Conservation (phyloP, 2,888 invertebrate species). For the Cephus sareptanus region DNA sequence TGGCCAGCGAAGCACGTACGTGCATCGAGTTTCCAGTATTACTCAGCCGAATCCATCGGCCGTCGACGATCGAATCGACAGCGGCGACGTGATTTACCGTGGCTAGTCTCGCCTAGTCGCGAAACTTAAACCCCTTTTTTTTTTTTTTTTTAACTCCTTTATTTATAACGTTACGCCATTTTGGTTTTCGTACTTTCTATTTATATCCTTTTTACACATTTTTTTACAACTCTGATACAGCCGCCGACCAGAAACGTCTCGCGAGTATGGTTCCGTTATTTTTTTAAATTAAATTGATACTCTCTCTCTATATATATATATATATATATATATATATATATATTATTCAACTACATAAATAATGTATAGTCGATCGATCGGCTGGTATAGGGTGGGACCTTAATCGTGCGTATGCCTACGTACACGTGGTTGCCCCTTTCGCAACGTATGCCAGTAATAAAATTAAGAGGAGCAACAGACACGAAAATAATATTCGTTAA, state of each 20-base stretch:
- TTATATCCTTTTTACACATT: background rate
- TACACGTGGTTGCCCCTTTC: background rate
- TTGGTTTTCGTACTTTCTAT: background rate
- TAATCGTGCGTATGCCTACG: background rate
- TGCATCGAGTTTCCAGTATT: background rate
- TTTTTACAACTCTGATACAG: background rate
- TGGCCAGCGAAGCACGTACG: background rate
- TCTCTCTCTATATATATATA: background rate
- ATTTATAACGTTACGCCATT: background rate
- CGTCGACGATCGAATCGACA: background rate
- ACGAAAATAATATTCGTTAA: slow-evolving; percentile 26
- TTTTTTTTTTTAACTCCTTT: background rate
- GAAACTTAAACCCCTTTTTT: background rate
- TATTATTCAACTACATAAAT: background rate
- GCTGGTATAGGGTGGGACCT: background rate
- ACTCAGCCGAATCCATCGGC: background rate
- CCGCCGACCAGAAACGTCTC: background rate
- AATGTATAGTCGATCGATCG: background rate
- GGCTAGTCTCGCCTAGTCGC: background rate
- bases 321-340: background rate
- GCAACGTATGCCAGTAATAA: background rate
- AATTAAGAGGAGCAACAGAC: background rate
- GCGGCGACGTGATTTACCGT: background rate
- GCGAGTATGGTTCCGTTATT: background rate
- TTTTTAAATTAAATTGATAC: too few species aligned